A percentile compares a stretch with the other conserved stretches of the same genome.
phyloP scores from a whole-genome alignment of 2,113 vertebrate genomes.

The Phoenicopterus ruber region DNA sequence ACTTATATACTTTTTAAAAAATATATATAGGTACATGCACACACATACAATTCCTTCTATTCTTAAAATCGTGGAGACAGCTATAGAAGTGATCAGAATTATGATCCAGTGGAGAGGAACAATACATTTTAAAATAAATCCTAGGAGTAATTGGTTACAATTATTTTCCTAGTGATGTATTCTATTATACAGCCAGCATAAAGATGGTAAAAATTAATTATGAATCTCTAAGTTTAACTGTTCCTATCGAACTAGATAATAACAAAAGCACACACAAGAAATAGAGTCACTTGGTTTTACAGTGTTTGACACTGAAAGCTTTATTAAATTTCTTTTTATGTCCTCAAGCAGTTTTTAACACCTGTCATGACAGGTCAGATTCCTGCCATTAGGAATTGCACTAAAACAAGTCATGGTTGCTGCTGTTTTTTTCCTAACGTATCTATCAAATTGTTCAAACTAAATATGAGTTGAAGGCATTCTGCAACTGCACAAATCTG shows the following conservation, averaged over 20 bases:
- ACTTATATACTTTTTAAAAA: neutral
- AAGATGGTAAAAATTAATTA: neutral
- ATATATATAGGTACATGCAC: neutral
- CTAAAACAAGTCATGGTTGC: slow-evolving; percentile 23
- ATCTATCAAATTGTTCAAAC: slow-evolving; percentile 55
- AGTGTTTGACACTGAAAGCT: neutral
- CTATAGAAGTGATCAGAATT: neutral
- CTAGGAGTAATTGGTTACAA: neutral
- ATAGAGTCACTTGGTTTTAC: neutral
- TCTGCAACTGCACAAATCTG: slow-evolving; percentile 43
- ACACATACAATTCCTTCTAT: neutral
- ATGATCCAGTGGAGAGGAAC: neutral
- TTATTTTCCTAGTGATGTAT: neutral
- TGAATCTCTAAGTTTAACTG: neutral
- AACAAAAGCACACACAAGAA: neutral
- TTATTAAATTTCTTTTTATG: slow-evolving; percentile 7
- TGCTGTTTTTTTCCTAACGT: neutral
- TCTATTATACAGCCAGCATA: neutral
- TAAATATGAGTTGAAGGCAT: slow-evolving; percentile 68
- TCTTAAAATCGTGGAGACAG: neutral
- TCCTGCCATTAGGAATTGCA: slow-evolving; percentile 35
- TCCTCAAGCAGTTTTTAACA: slow-evolving; percentile 53
- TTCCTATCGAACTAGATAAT: neutral
- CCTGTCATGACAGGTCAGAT: slow-evolving; percentile 46
- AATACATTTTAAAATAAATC: neutral